phyloP scores from a whole-genome alignment of 2,888 invertebrate genomes.

The Athalia circularis region DNA sequence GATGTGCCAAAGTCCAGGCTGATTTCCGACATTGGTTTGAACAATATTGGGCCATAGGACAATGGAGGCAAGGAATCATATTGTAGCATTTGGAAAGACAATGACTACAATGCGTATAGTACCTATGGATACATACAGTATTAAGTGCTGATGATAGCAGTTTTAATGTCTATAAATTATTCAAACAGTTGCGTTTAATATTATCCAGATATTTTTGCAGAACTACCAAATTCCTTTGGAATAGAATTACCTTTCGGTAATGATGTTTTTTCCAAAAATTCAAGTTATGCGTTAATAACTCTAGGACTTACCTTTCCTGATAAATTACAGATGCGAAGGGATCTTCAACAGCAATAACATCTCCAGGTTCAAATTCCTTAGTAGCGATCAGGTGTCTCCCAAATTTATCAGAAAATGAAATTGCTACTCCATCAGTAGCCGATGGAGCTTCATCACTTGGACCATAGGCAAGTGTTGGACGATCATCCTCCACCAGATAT shows the following conservation, averaged over 20 bases:
- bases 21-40: conserved; percentile 65
- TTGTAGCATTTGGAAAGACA: conserved; percentile 68
- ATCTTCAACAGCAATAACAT: conserved; percentile 66
- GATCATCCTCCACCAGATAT: conserved; percentile 61
- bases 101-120: conserved; percentile 71
- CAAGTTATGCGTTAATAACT: background rate
- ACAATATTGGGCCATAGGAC: conserved; percentile 69
- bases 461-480: conserved; percentile 60
- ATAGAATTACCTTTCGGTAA: background rate
- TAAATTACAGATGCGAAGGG: conserved; percentile 68
- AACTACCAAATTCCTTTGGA: no score
- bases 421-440: conserved; percentile 64
- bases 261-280: background rate
- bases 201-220: no score
- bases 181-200: no score
- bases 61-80: conserved; percentile 67
- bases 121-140: conserved; percentile 56
- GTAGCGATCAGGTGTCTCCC: conserved; percentile 69
- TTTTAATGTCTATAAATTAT: background rate
- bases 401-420: conserved; percentile 65
- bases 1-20: conserved; percentile 66
- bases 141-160: conserved; percentile 1
- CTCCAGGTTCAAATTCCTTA: conserved; percentile 68
- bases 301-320: conserved; percentile 63
- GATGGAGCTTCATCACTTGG: conserved; percentile 66